Evolutionary conservation across 2,113 vertebrate genomes (phyloP), one percentile per base, ranked within the genome.

Genomic region (Rhinoptilus africanus): DNA sequence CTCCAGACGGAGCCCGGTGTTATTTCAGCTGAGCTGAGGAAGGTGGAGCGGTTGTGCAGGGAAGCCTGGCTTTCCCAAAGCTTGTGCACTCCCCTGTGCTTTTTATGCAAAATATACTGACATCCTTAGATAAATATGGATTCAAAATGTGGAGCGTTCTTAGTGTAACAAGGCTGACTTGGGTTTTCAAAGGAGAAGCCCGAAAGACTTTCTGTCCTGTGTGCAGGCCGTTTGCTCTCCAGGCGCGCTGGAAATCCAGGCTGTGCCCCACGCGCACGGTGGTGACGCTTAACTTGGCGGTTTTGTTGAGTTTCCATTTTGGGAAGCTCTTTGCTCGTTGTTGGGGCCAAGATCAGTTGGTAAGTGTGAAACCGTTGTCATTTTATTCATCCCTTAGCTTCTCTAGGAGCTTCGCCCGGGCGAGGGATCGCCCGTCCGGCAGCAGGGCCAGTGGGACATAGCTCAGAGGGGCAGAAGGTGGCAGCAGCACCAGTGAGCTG

Each of bases 201-300:
- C 23, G 4, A 24, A 78, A 72, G 54, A 12, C 18, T 73, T 93
- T 47, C 56, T n/a, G 9, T 66, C 26, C 54, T 67, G 62, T 35
- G n/a, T 37, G 20, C 17, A 4, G 15, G 34, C 21, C 12, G 1
- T 34, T 84, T 48, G 8, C 10, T 9, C 20, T 15, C 48, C 24
- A 19, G 0, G 0, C 72, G 16, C 37, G 8, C 56, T 57, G 3
- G 57, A 43, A 68, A 57, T 32, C 34, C 34, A 27, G 32, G 22
- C 77, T 69, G 35, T 12, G 60, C 62, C 27, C 66, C 35, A 13
- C 3, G 3, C 39, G 67, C n/a, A 1, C 14, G 34, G 66, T 32
- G 17, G 8, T 17, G 51, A 21, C 54, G n/a, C 30, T 81, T 86
- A 74, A 60, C 35, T 47, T 32, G 3, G 15, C 47, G 39, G 10